Evolutionary conservation across 2,888 invertebrate species (phyloP), one percentile per base, ranked within the genome.

Genomic region (Dinocampus coccinellae): DNA sequence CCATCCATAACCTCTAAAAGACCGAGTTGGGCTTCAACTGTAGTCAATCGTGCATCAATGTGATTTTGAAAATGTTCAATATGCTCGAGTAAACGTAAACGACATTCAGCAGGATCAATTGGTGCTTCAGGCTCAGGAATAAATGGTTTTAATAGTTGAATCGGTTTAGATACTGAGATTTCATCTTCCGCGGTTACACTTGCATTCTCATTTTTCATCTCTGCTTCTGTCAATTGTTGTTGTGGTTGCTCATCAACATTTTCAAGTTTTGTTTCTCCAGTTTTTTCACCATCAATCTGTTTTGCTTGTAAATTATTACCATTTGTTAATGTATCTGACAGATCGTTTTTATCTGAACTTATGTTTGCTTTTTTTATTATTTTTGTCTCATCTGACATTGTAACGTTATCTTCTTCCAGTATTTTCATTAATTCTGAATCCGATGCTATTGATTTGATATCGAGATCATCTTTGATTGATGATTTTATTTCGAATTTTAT

Each of bases 61-160:
- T 93, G 89, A 73, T 91, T 90, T 85, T 95, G 94, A 81, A 93
- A 92, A 76, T 93, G 92, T 80, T 92, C 91, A 67, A 96, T 91
- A 83, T 96, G 95, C 29, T 93, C 92, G 76, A 96, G 88, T 63
- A 97, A 89, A 69, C 94, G 92, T 80, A 92, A 90, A 77, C 94
- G 91, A 80, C 96, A 96, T 84, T 93, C 94, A 58, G 91, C 89
- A 58, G 93, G 91, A 87, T 95, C 94, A 70, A 95, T 95, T 1
- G 94, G 92, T 11, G 94, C 94, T 85, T 96, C 95, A 0, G 95
- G 95, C 86, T 93, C 92, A 11, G 95, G 95, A 75, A 91, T 91
- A 61, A 85, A 83, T 22, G 87, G 84, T 13, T 69, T 52, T 13
- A 70, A 69, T 39, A 67, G 62, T 24, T 68, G 47, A 13, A 42